Base-by-base conservation (phyloP, 2,888 invertebrate species). In the Ferdinandea cuprea region DNA sequence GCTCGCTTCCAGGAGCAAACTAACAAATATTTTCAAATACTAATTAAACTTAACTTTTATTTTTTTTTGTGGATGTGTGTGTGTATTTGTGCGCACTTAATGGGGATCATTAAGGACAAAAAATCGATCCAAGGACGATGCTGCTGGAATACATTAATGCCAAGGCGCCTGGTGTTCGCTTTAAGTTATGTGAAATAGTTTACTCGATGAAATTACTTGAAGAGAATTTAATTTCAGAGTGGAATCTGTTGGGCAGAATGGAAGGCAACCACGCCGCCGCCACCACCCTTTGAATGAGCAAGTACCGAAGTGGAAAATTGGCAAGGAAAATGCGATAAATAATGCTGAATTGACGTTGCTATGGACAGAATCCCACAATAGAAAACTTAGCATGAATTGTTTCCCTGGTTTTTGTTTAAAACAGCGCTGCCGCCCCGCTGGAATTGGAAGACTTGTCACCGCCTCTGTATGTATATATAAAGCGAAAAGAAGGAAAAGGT, bases 121-220 rank as follows among this genome's bases (percentile, higher is more conserved):
- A 69, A 74, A 80, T 80, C 74, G 80, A 80, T 74, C 59, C 72
- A 63, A 72, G 72, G 72, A 72, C 61, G 35, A 25, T 63, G 19
- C 13, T 17, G 19, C 13, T 17, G 19, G 59, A 71, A 61, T 71
- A 71, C 21, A 52, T 63, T 54, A 72, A 63, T 35, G 17, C 44
- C 21, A 61, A 54, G 44, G 37, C 30, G 17, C 35, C 35, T 44
- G 15, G 11, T 25, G 25, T 44, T 46, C 42, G 28, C 28, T 54
- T 63, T 54, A 63, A 63, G 25, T 54, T 63, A 72, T 72, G 44
- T 63, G 61, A 61, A 72, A 72, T 61, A 69, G 48, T 66, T 74
- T 68, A 63, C 44, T 63, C 61, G 68, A 74, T 68, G 35, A 63
- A 74, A 76, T 76, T 80, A 28, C 63, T 13, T 35, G 32, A 13